phyloP scores from a whole-genome alignment of 2,888 invertebrate genomes.

The Sussaba pulchella region DNA sequence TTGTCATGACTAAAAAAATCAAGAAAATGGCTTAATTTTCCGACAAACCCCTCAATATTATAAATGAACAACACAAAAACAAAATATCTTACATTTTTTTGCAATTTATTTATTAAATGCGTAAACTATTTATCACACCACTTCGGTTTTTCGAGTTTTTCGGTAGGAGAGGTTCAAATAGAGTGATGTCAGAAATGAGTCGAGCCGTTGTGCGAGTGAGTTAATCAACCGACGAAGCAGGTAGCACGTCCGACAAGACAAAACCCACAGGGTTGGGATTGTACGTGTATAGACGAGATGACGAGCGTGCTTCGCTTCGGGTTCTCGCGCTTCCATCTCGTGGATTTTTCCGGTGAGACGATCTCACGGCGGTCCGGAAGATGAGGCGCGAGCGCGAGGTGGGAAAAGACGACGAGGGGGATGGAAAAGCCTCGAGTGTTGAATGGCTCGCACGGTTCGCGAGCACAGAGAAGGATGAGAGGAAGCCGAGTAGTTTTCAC shows the following conservation, averaged over 20 bases:
- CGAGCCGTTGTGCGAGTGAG: constrained; percentile 50
- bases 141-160: constrained; percentile 22
- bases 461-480: constrained; percentile 44
- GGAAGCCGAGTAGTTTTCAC: constrained; percentile 60
- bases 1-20: no score
- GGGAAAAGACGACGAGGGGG: constrained; percentile 4
- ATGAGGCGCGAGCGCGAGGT: constrained; percentile 33
- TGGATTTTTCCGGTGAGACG: constrained; percentile 44
- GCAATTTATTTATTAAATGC: not conserved
- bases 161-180: not conserved
- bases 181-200: not conserved
- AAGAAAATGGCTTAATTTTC: no score
- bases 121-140: not conserved
- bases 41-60: no score
- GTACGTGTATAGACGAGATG: constrained; percentile 29
- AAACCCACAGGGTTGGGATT: constrained; percentile 43
- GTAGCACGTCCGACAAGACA: constrained; percentile 60
- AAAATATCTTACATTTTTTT: not conserved
- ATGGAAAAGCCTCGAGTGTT: not conserved
- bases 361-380: constrained; percentile 35
- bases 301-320: constrained; percentile 17
- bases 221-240: constrained; percentile 61
- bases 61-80: not conserved
- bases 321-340: constrained; percentile 32
- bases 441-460: constrained; percentile 55